Evolutionary conservation across 2,113 vertebrate genomes (phyloP).

Genomic region (Calidris pygmaea): DNA sequence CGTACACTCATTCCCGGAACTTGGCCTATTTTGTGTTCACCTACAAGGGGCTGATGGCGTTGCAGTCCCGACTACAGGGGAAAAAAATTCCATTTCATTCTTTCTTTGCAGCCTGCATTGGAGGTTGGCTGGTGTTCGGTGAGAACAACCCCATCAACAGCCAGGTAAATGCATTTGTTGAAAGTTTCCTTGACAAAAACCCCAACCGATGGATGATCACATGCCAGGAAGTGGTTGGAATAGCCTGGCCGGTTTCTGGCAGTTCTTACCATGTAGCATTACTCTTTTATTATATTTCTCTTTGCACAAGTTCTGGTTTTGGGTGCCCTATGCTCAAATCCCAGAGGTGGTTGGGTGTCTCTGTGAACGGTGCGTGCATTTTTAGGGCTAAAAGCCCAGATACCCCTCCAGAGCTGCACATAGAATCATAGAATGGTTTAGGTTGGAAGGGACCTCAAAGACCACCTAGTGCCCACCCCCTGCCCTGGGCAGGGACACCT

Average conservation of each 20-base stretch:
- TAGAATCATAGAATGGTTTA: too few relatives aligned
- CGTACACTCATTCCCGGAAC: slow-evolving; percentile 89
- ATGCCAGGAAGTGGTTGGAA: background rate
- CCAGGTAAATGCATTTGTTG: slow-evolving; percentile 78
- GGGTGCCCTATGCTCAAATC: background rate
- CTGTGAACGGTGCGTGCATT: fast-evolving
- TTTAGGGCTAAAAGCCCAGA: background rate
- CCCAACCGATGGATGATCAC: fast-evolving
- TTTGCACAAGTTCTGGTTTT: background rate
- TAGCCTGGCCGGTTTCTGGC: background rate
- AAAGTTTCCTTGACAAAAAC: background rate
- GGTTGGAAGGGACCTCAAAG: too few relatives aligned
- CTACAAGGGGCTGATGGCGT: slow-evolving; percentile 87
- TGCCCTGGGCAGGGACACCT: too few relatives aligned
- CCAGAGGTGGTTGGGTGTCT: background rate
- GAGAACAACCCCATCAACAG: slow-evolving; percentile 94
- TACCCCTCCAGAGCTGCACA: background rate
- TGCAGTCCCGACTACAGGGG: slow-evolving; percentile 84
- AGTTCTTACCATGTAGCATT: background rate
- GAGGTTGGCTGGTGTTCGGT: slow-evolving; percentile 89
- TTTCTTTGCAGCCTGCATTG: slow-evolving; percentile 90
- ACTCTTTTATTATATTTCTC: fast-evolving
- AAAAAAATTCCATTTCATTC: slow-evolving; percentile 84
- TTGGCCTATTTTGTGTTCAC: slow-evolving; percentile 91
- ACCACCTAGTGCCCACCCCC: too few relatives aligned